Evolutionary conservation across 2,888 invertebrate species (phyloP).

Genomic region (Gortyna flavago): DNA sequence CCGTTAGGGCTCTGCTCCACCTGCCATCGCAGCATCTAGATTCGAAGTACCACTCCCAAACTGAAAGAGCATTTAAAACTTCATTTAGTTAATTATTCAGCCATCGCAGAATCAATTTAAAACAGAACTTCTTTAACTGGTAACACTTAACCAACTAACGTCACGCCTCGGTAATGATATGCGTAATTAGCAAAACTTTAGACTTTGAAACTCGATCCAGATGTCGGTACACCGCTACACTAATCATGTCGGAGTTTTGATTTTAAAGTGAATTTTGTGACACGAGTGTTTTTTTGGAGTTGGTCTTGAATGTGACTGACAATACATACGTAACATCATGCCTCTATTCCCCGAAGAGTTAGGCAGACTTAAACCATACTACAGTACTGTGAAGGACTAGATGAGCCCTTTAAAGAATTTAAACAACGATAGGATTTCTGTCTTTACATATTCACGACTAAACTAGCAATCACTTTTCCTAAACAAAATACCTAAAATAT

Average conservation of each 20-base stretch:
- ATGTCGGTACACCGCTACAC: slow-evolving; percentile 28
- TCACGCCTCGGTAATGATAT: slow-evolving; percentile 55
- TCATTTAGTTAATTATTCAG: slow-evolving; percentile 41
- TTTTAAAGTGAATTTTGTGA: slow-evolving; percentile 20
- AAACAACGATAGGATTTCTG: too few relatives aligned
- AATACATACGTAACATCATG: not conserved
- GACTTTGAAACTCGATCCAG: slow-evolving; percentile 52
- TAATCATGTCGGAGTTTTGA: slow-evolving; percentile 27
- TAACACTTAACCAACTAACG: slow-evolving; percentile 42
- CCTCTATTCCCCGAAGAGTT: not conserved
- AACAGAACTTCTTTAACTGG: slow-evolving; percentile 36
- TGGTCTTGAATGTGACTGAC: not conserved
- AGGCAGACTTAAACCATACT: too few relatives aligned
- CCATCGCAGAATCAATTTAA: slow-evolving; percentile 44
- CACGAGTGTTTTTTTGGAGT: not conserved
- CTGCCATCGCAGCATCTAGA: not conserved
- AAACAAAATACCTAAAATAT: too few relatives aligned
- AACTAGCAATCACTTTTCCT: too few relatives aligned
- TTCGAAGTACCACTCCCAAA: slow-evolving; percentile 12
- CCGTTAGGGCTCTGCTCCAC: not conserved
- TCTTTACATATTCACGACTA: too few relatives aligned
- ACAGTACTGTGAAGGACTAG: too few relatives aligned
- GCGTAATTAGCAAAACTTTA: slow-evolving; percentile 57
- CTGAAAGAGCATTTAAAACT: slow-evolving; percentile 21
- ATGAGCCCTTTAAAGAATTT: too few relatives aligned